These are phyloP conservation scores for Perdita meconis DNA, from an alignment of 2,888 invertebrate genomes.

Conservation along the genomic window DNA sequence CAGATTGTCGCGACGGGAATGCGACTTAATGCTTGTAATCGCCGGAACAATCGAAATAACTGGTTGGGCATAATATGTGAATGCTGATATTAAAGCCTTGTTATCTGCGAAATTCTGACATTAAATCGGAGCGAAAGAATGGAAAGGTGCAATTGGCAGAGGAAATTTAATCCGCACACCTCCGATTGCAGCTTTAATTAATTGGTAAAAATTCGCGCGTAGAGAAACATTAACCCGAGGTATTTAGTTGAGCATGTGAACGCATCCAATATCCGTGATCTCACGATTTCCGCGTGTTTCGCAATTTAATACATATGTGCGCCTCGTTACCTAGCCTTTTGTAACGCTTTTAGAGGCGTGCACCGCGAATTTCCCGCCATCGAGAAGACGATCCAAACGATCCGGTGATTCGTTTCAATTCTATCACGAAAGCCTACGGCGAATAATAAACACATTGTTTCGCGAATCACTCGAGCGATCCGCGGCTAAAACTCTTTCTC, in stretches of 20 bases:
- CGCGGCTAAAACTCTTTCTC: conserved; percentile 51
- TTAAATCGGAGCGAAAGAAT: background rate
- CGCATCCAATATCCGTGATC: background rate
- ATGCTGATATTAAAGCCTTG: too few species aligned
- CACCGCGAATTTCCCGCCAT: conserved; percentile 3
- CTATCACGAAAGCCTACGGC: background rate
- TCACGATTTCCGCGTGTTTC: background rate
- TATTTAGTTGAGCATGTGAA: conserved; percentile 13
- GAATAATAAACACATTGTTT: conserved; percentile 38
- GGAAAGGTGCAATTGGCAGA: background rate
- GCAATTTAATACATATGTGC: conserved; percentile 24
- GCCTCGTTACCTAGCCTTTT: conserved; percentile 8
- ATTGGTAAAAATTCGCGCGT: background rate
- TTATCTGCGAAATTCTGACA: too few species aligned
- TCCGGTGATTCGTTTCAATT: background rate
- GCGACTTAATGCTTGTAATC: too few species aligned
- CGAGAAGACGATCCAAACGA: background rate
- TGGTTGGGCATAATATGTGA: too few species aligned
- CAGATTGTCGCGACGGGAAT: too few species aligned
- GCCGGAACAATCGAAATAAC: too few species aligned
- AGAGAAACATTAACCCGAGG: background rate
- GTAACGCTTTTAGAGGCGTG: background rate
- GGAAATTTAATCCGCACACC: background rate
- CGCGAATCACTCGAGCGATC: conserved; percentile 31
- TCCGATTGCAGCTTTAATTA: background rate